Evolutionary conservation across 1,140 invertebrate species (phyloP).

Genomic region (Pinna nobilis): DNA sequence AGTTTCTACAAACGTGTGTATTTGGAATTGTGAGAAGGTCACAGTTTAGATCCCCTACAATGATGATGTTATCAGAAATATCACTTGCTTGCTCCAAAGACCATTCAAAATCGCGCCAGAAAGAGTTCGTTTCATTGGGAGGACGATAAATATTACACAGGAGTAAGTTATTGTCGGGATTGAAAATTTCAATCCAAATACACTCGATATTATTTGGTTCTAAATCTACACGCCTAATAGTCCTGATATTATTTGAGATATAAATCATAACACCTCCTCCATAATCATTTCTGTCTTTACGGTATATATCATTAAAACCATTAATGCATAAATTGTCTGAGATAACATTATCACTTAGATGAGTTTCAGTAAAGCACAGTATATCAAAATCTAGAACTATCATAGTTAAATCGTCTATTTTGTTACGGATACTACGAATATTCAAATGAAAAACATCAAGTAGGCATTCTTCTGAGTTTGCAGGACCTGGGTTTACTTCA

Average conservation of each 20-base stretch:
- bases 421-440: background rate
- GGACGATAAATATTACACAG: constrained; percentile 15
- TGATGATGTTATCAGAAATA: constrained; percentile 21
- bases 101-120: constrained; percentile 13
- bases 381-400: background rate
- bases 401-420: background rate
- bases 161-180: background rate
- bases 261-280: constrained; percentile 20
- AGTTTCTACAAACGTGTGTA: background rate
- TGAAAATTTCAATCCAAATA: constrained; percentile 19
- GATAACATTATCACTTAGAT: background rate
- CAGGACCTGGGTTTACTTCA: constrained; percentile 17
- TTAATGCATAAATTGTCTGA: background rate
- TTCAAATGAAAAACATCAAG: background rate
- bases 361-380: constrained; percentile 5
- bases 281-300: constrained; percentile 10
- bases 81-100: constrained; percentile 1
- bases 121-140: background rate
- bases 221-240: constrained; percentile 8
- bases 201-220: constrained; percentile 12
- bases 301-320: background rate
- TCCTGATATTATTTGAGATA: background rate
- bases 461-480: background rate
- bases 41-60: constrained; percentile 26
- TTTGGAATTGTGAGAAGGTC: background rate